Conservation (phyloP, 2,797 vertebrate species). For the Erithacus rubecula region DNA sequence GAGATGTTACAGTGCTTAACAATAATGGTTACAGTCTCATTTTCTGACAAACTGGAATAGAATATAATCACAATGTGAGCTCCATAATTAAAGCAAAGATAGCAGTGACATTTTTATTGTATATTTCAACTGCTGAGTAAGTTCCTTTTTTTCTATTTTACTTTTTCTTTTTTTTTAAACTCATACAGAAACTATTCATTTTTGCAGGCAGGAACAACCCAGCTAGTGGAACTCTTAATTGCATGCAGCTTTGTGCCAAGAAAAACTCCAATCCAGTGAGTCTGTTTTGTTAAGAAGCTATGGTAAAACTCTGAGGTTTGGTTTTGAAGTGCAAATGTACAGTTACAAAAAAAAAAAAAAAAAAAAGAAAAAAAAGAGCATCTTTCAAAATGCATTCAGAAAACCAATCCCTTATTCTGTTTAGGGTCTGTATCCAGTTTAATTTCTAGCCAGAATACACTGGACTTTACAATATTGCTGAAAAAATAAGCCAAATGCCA, state of each 20-base stretch:
- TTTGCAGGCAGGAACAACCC: conserved; percentile 40
- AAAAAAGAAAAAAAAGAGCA: too few species aligned
- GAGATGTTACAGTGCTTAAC: conserved; percentile 46
- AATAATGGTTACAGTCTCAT: conserved; percentile 59
- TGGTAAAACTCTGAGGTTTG: not conserved
- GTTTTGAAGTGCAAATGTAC: not conserved
- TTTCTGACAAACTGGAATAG: conserved; percentile 45
- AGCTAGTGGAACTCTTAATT: conserved; percentile 49
- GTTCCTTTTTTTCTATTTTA: conserved; percentile 8
- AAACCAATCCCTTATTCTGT: not conserved
- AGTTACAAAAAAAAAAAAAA: not conserved
- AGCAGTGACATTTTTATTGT: conserved; percentile 53
- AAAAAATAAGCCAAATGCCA: not conserved
- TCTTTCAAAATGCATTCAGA: not conserved
- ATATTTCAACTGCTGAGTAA: conserved; percentile 58
- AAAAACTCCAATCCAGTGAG: not conserved
- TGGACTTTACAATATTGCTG: not conserved
- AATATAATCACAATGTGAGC: conserved; percentile 61
- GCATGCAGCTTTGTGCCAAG: conserved; percentile 17
- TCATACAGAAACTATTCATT: conserved; percentile 37
- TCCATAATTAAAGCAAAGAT: conserved; percentile 67
- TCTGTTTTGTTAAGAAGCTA: not conserved
- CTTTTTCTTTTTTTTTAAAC: not conserved
- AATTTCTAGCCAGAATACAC: not conserved
- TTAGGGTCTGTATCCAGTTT: rapidly evolving